phyloP scores from a whole-genome alignment of 2,113 vertebrate genomes.

The Lates calcarifer region DNA sequence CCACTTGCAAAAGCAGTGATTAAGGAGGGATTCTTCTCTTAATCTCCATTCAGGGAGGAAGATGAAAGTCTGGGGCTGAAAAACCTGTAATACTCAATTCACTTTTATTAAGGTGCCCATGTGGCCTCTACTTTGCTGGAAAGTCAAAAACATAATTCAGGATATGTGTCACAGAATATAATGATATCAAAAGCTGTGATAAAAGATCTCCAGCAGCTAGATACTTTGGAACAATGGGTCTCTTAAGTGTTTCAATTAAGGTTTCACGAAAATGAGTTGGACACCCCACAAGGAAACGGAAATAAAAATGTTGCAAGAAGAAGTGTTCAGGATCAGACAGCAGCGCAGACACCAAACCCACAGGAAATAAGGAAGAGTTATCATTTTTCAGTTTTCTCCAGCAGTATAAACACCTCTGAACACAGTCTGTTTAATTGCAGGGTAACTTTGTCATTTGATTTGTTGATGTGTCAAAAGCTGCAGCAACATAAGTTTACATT shows the following conservation, averaged over 20 bases:
- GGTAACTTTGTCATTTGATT: background rate
- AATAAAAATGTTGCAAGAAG: background rate
- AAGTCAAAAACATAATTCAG: conserved; percentile 45
- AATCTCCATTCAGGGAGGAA: conserved; percentile 40
- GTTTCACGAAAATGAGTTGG: conserved; percentile 9
- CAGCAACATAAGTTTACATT: background rate
- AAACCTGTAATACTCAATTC: conserved; percentile 26
- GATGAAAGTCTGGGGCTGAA: conserved; percentile 37
- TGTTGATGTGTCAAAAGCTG: background rate
- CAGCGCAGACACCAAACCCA: background rate
- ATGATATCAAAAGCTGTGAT: conserved; percentile 40
- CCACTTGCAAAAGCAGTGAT: conserved; percentile 45
- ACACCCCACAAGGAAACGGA: background rate
- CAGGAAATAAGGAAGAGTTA: background rate
- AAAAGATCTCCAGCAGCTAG: conserved; percentile 22
- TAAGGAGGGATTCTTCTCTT: conserved; percentile 47
- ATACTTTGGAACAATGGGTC: conserved; percentile 7
- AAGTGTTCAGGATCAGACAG: background rate
- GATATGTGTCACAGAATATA: conserved; percentile 29
- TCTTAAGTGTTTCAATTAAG: conserved; percentile 17
- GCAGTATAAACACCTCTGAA: too few species aligned
- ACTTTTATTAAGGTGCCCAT: conserved; percentile 35
- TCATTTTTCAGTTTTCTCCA: background rate
- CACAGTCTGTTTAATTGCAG: background rate
- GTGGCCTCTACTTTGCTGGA: conserved; percentile 42